Evolutionary conservation across 2,888 invertebrate species (phyloP), one percentile per base, ranked within the genome.

Genomic region (Tethea ocularis): DNA sequence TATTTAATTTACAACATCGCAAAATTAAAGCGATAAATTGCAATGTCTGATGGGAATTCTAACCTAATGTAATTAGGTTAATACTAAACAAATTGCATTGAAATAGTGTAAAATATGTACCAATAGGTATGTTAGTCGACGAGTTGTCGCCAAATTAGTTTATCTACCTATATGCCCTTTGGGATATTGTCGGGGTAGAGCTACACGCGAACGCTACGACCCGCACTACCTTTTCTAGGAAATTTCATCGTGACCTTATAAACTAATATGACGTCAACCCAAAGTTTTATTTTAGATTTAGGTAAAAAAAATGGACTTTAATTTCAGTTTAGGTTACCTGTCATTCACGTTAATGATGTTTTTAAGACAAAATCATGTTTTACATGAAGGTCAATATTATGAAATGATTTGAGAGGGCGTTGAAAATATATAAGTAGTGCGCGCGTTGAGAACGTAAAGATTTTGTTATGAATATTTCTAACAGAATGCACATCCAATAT

Each of bases 11-110:
- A 53, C 51, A 61, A 59, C 57, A 65, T 57, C 58, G 59, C 65
- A 61, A 67, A 74, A 69, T 61, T 61, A 53, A 58, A 24, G 52
- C 58, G 60, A 76, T 66, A 70, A 68, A 76, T 69, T 67, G 58
- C 68, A 63, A 63, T 68, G 67, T 56, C 54, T 33, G 33, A 54
- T 54, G 54, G 54, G 33, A 54, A 54, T 54, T 53, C 29, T 26
- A 77, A 71, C 64, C 69, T 77, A 75, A 71, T 62, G 67, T 77
- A 78, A 81, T 81, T 82, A 72, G 82, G 78, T 77, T 78, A 82
- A 81, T 70, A 73, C 69, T 70, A 63, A 61, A 68, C 58, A 65
- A 67, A 67, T 64, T 69, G 59, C 72, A 71, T 74, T 68, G 71
- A 69, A 65, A 67, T 61, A 58, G 46, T 52, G 26, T 7, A 20